Evolutionary conservation across 2,888 invertebrate species (phyloP), one percentile per base, ranked within the genome.

Genomic region (Heteromyza rotundicornis): DNA sequence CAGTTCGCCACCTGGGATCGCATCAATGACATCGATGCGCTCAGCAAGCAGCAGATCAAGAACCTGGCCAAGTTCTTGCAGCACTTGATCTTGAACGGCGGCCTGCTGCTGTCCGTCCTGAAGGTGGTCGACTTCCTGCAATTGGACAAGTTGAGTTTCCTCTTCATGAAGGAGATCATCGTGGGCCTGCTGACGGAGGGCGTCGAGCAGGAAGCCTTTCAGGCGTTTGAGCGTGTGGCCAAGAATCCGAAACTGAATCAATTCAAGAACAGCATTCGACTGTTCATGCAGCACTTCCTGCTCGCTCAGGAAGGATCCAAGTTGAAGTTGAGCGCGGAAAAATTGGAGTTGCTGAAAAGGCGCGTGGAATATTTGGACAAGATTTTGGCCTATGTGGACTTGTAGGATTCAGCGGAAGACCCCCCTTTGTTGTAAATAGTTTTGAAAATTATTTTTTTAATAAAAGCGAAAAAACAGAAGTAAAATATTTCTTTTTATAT

Each of bases 1-100:
- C 95, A 97, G 80, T 97, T 89, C 82, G 87, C 92, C 0, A 81
- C 94, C 7, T 98, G 97, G 97, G 97, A 98, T 81, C 92, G 93
- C 77, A 88, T 97, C 20, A 94, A 95, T 78, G 90, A 92, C 36
- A 81, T 97, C 44, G 86, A 89, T 12, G 85, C 85, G 1, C 85
- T 91, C 55, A 85, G 87, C 0, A 86, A 87, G 57, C 84, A 84
- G 12, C 89, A 91, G 73, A 82, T 90, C 50, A 85, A 87, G 0
- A 95, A 96, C 80, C 82, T 98, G 68, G 92, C 93, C 0, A 88
- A 90, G 78, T 88, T 96, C 64, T 81, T 95, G 3, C 87, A 88
- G 5, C 90, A 94, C 76, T 83, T 97, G n/a, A 89, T 97, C 60
- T 84, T 91, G 62, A 88, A 90, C 69, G 90, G 91, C 67, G 90